Percentiles rank a stretch among this genome's conserved stretches.
phyloP scores from a whole-genome alignment of 1,140 invertebrate genomes.

The Drosophila orena region DNA sequence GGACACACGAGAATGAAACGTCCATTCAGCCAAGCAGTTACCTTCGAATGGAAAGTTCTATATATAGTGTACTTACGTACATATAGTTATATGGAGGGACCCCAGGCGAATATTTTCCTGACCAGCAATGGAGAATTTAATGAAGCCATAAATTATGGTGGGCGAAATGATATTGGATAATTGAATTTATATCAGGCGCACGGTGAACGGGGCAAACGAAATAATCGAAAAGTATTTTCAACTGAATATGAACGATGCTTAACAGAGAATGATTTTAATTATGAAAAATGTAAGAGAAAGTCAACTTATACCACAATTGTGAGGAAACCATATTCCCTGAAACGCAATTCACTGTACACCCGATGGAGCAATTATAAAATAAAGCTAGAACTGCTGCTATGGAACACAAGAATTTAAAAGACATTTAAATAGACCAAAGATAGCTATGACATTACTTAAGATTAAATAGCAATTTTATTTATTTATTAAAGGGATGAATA shows the following conservation, averaged over 20 bases:
- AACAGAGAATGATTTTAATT: not conserved
- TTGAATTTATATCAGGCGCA: slow-evolving; percentile 27
- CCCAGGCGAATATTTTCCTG: slow-evolving; percentile 8
- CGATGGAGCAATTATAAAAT: not conserved
- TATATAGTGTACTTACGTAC: not conserved
- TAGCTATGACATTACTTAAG: not conserved
- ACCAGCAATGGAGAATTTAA: slow-evolving; percentile 41
- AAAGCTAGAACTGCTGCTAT: no score
- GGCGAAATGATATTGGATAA: slow-evolving; percentile 47
- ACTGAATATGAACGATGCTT: not conserved
- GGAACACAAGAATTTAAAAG: no score
- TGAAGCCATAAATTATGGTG: slow-evolving; percentile 59
- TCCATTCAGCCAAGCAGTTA: slow-evolving; percentile 49
- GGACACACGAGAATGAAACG: slow-evolving; percentile 34
- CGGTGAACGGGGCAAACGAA: not conserved
- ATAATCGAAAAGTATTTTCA: slow-evolving; percentile 3
- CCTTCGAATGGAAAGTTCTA: slow-evolving; percentile 35
- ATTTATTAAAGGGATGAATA: not conserved
- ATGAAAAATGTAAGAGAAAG: not conserved
- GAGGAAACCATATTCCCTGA: not conserved
- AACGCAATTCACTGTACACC: not conserved
- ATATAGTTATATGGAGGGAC: slow-evolving; percentile 1
- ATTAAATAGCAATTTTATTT: not conserved
- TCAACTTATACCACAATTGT: not conserved
- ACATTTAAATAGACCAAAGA: not conserved